A percentile compares a stretch with the other conserved stretches of the same genome.
Conservation (phyloP, 1,140 invertebrate genomes). For the Heliconius hewitsoni region DNA sequence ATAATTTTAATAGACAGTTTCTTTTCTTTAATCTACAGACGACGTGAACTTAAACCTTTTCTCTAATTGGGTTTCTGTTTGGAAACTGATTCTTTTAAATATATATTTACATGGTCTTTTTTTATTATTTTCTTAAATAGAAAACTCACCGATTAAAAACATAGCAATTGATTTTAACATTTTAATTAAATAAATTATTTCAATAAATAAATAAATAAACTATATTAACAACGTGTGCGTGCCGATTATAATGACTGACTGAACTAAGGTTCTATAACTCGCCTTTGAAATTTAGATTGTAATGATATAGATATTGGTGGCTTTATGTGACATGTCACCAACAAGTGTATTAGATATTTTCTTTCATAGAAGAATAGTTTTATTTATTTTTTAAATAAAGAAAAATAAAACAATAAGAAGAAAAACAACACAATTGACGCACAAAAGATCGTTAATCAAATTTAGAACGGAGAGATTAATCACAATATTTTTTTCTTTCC, state of each 20-base stretch:
- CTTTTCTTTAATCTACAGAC: too few species aligned
- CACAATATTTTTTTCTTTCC: too few species aligned
- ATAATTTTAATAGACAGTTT: too few species aligned
- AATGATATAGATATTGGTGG: conserved; percentile 48
- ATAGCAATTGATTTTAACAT: conserved; percentile 50
- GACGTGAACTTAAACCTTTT: too few species aligned
- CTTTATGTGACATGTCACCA: conserved; percentile 33
- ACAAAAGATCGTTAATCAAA: too few species aligned
- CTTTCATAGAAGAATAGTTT: too few species aligned
- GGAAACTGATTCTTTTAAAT: too few species aligned
- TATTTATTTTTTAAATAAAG: too few species aligned
- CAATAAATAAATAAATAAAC: conserved; percentile 44
- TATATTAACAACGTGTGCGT: conserved; percentile 34
- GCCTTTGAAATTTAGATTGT: conserved; percentile 59
- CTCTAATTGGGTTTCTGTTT: too few species aligned
- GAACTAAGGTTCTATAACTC: conserved; percentile 31
- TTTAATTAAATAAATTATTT: conserved; percentile 29
- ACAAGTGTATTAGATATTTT: not conserved
- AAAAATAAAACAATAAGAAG: too few species aligned
- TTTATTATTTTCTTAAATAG: not conserved
- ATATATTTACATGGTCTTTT: not conserved
- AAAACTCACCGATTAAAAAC: conserved; percentile 53
- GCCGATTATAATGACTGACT: conserved; percentile 33
- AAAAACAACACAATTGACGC: too few species aligned
- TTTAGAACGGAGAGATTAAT: too few species aligned